Conservation (phyloP, 35 echinoderm and acorn worm species). For the Diadema setosum region DNA sequence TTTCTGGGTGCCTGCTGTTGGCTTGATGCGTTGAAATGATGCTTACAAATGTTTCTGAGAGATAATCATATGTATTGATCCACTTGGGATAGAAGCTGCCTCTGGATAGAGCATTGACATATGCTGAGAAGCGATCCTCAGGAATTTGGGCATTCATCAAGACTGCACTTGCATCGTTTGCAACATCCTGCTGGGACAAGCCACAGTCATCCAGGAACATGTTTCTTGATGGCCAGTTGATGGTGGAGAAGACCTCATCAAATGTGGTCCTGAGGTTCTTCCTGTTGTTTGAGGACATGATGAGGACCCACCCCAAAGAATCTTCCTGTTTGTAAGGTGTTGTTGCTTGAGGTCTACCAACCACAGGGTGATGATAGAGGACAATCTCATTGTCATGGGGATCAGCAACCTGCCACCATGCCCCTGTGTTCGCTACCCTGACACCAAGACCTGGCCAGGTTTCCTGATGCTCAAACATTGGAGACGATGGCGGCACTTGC, state of each 20-base stretch:
- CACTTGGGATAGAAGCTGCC: conserved; percentile 48
- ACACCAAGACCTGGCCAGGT: conserved; percentile 89
- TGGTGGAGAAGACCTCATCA: conserved; percentile 13
- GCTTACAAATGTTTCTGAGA: conserved; percentile 54
- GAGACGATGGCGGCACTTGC: conserved; percentile 40
- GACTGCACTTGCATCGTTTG: neutral
- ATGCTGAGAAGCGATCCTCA: conserved; percentile 43
- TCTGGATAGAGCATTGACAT: conserved; percentile 38
- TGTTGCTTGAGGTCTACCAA: neutral
- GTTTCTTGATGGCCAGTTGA: conserved; percentile 58
- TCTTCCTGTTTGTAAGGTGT: neutral
- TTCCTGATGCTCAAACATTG: conserved; percentile 62
- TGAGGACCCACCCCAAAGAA: conserved; percentile 51
- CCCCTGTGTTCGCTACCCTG: conserved; percentile 32
- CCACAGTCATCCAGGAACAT: conserved; percentile 42
- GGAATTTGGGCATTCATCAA: conserved; percentile 45
- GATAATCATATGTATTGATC: conserved; percentile 63
- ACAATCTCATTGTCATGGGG: conserved; percentile 88
- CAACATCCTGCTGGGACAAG: neutral
- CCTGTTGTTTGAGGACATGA: conserved; percentile 72
- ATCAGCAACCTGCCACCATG: conserved; percentile 94
- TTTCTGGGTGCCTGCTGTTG: neutral
- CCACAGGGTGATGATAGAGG: conserved; percentile 17
- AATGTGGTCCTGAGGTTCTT: conserved; percentile 57
- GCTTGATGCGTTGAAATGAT: conserved; percentile 25